phyloP scores from a whole-genome alignment of 2,888 invertebrate species.

The Chrysolina haemoptera region DNA sequence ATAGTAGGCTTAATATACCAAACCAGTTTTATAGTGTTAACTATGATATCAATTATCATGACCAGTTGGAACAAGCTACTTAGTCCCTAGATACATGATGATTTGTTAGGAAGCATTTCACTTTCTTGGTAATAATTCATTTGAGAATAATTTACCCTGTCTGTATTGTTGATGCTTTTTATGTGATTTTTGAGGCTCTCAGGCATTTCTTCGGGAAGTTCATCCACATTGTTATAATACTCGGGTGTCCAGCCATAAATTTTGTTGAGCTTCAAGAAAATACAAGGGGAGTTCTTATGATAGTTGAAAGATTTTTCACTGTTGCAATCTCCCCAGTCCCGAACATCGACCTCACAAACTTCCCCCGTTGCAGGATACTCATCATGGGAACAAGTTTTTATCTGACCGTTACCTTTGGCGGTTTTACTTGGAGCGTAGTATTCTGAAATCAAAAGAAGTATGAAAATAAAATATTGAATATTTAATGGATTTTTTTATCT shows the following conservation, averaged over 20 bases:
- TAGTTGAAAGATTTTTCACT: constrained; percentile 91
- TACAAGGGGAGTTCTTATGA: constrained; percentile 92
- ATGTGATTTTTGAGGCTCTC: constrained; percentile 80
- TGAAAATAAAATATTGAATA: too few relatives aligned
- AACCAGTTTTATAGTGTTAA: too few relatives aligned
- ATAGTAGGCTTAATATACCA: too few relatives aligned
- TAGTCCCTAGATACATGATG: too few relatives aligned
- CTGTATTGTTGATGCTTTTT: constrained; percentile 66
- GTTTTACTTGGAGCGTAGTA: constrained; percentile 68
- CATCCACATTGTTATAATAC: constrained; percentile 81
- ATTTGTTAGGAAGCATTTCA: not conserved
- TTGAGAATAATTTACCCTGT: constrained; percentile 66
- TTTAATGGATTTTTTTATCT: too few relatives aligned
- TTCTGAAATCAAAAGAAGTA: constrained; percentile 56
- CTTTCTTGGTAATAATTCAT: not conserved
- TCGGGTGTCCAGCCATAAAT: constrained; percentile 93
- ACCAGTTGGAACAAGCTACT: too few relatives aligned
- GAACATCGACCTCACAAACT: constrained; percentile 91
- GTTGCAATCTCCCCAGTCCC: constrained; percentile 85
- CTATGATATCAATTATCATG: too few relatives aligned
- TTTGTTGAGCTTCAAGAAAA: constrained; percentile 96
- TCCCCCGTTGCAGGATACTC: constrained; percentile 70
- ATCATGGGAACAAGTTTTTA: constrained; percentile 65
- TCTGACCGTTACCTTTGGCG: constrained; percentile 67
- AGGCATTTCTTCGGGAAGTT: constrained; percentile 85